Percentiles rank a stretch among this genome's conserved stretches.
These are phyloP conservation scores for Mesocentrotus franciscanus DNA, from an alignment of 53 echinoderm and acorn worm genomes.

Conservation along the genomic window DNA sequence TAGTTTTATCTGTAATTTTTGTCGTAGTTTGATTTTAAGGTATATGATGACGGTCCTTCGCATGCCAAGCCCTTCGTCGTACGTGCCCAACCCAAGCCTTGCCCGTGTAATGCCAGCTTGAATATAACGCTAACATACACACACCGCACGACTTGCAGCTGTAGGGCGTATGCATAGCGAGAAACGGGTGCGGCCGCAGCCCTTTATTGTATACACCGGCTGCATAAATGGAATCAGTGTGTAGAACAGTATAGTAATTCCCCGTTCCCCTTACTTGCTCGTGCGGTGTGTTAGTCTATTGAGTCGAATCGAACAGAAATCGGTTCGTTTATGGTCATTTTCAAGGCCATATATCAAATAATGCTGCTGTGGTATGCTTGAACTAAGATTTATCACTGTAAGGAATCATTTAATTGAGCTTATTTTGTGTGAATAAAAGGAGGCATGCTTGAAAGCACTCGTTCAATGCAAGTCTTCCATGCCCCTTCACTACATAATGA, in stretches of 20 bases:
- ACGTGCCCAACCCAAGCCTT: slow-evolving; percentile 66
- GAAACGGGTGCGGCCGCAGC: slow-evolving; percentile 60
- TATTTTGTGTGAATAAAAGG: not conserved
- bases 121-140: slow-evolving; percentile 45
- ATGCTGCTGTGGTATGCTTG: not conserved
- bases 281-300: not conserved
- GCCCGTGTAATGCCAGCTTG: slow-evolving; percentile 19
- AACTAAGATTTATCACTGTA: not conserved
- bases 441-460: not conserved
- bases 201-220: slow-evolving; percentile 27
- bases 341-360: not conserved
- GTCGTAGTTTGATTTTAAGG: not conserved
- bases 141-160: slow-evolving; percentile 25
- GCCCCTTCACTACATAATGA: not conserved
- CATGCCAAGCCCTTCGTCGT: slow-evolving; percentile 54
- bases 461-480: not conserved
- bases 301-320: not conserved
- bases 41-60: slow-evolving; percentile 29
- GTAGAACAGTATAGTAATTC: not conserved
- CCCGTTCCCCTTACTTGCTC: not conserved
- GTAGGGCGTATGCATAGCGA: slow-evolving; percentile 62
- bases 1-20: not conserved
- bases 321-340: not conserved
- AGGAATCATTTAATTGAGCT: not conserved
- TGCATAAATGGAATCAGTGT: not conserved